A percentile compares a stretch with the other conserved stretches of the same genome.
Conservation (phyloP, 2,113 vertebrate species). For the Nerophis ophidion region DNA sequence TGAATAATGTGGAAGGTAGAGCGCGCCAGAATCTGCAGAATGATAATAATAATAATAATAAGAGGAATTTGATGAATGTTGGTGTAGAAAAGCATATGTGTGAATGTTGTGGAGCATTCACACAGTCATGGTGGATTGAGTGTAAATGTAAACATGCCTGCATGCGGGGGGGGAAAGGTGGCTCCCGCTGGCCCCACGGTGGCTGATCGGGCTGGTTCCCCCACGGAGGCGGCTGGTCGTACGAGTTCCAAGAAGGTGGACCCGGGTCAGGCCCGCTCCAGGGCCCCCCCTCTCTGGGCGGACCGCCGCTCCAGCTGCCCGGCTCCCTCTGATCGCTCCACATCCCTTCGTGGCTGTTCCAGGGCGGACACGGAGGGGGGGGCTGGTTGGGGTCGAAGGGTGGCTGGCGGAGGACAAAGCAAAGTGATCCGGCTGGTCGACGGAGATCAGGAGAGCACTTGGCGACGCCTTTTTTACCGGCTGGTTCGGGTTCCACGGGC, state of each 20-base stretch:
- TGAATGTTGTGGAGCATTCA: too few relatives aligned
- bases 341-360: constrained; percentile 95
- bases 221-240: constrained; percentile 88
- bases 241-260: constrained; percentile 84
- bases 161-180: constrained; percentile 86
- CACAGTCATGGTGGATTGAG: too few relatives aligned
- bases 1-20: too few relatives aligned
- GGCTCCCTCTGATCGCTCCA: constrained; percentile 93
- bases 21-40: too few relatives aligned
- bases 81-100: too few relatives aligned
- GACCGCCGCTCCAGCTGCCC: constrained; percentile 83
- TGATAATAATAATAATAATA: too few relatives aligned
- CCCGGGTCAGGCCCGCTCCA: constrained; percentile 83
- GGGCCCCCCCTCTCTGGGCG: constrained; percentile 77
- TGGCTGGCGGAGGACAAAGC: constrained; percentile 47
- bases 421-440: neutral
- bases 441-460: neutral
- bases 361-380: constrained; percentile 92
- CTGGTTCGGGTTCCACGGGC: constrained; percentile 82
- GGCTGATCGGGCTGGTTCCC: constrained; percentile 89
- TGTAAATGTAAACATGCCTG: constrained; percentile 50
- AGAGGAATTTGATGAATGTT: too few relatives aligned
- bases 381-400: constrained; percentile 79
- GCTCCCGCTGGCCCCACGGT: constrained; percentile 93
- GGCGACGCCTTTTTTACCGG: constrained; percentile 49